A percentile compares a stretch with the other conserved stretches of the same genome.
Conservation (phyloP, 2,113 vertebrate species). For the Clarias batrachus region DNA sequence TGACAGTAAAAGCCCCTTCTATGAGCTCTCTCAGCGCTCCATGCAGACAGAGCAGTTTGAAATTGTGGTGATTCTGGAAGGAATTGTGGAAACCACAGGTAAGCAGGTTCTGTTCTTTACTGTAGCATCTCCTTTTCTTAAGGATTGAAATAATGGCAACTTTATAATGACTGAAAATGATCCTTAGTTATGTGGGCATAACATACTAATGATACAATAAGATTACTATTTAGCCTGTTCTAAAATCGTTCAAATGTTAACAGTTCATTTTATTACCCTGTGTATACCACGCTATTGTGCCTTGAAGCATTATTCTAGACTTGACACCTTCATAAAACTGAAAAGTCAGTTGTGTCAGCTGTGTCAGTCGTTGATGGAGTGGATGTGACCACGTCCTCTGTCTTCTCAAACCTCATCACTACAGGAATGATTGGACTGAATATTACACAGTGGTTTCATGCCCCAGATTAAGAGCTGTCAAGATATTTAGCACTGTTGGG, state of each 20-base stretch:
- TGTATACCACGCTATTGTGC: background rate
- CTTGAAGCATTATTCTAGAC: background rate
- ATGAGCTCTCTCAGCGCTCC: conserved; percentile 95
- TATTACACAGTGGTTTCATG: background rate
- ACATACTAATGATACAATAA: background rate
- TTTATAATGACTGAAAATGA: background rate
- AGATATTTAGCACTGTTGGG: background rate
- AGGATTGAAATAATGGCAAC: no score
- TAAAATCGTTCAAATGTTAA: background rate
- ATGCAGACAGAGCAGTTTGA: conserved; percentile 98
- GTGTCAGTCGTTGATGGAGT: background rate
- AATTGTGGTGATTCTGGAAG: conserved; percentile 98
- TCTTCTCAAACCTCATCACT: background rate
- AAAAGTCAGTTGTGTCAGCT: background rate
- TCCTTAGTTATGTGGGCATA: background rate
- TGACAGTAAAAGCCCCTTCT: conserved; percentile 98
- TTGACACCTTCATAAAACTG: background rate
- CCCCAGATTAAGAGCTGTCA: background rate
- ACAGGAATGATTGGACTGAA: background rate
- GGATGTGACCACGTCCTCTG: background rate
- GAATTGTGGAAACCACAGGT: conserved; percentile 98
- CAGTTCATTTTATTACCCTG: background rate
- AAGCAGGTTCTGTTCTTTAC: conserved; percentile 62
- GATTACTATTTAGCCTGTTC: background rate
- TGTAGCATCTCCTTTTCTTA: background rate